Evolutionary conservation across 2,888 invertebrate species (phyloP), one percentile per base, ranked within the genome.

Genomic region (Drosophila lacicola): DNA sequence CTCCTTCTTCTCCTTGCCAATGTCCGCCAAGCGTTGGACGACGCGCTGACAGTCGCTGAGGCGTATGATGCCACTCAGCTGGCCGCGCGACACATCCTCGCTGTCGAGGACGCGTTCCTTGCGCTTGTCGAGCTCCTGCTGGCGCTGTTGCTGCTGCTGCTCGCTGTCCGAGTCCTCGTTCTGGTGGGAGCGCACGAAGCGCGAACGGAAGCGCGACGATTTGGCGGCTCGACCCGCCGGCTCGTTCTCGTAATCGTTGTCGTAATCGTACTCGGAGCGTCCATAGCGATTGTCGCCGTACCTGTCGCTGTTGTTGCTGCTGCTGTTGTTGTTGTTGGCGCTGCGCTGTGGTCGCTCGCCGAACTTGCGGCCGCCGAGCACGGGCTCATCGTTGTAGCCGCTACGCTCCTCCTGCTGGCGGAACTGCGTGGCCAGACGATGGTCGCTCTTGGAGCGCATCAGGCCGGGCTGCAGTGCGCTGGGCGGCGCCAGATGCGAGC

Each of bases 371-470:
- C 96, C 96, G 34, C 95, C 95, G 47, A 96, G 92, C 34, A 96
- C 94, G 0, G 96, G 95, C 78, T 95, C 96, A 81, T 96, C 95
- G 62, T 94, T 94, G 61, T 95, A 95, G 50, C 94, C 94, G 36
- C 94, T 91, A 89, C 97, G 96, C 91, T 97, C 97, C 92, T 97
- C 97, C 91, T 97, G 96, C 90, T 96, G 96, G 37, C 97, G 95
- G 93, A 97, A 97, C 90, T 98, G 98, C 0, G 97, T 93, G 10
- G 98, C 97, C 70, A 98, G 93, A 42, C 98, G 95, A 92, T 98
- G 98, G 91, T 98, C 98, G 91, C 98, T 98, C 92, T 98, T 98
- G 71, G 97, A 98, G 76, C 98, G 94, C 94, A 98, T 97, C 17
- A 98, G 93, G 1, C 97, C 97, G 46, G 96, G 96, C 29, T 94